These are phyloP conservation scores for Danaus plexippus DNA, from an alignment of 1,140 invertebrate species.

Conservation along the genomic window DNA sequence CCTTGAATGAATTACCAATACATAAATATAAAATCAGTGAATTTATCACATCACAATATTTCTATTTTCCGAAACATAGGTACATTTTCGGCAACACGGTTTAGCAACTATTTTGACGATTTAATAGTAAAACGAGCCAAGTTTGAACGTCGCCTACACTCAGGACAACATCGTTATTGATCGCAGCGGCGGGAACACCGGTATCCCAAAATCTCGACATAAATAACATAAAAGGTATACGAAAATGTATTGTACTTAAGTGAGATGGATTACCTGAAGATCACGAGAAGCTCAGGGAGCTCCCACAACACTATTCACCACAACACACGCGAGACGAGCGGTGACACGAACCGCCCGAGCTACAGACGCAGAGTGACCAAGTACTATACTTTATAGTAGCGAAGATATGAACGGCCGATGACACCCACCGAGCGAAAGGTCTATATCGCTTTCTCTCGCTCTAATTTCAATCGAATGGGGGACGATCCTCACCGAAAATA, in stretches of 20 bases:
- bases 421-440: conserved; percentile 35
- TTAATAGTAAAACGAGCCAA: too few relatives aligned
- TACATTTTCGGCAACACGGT: neutral
- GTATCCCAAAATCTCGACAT: conserved; percentile 35
- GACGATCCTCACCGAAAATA: conserved; percentile 30
- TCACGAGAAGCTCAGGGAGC: conserved; percentile 42
- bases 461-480: conserved; percentile 17
- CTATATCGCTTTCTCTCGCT: conserved; percentile 25
- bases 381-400: conserved; percentile 32
- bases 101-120: too few relatives aligned
- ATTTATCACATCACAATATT: neutral
- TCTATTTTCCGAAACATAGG: neutral
- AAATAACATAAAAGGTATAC: conserved; percentile 37
- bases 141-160: conserved; percentile 28
- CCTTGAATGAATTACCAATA: conserved; percentile 3
- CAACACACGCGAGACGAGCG: conserved; percentile 65
- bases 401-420: conserved; percentile 58
- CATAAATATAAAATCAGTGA: too few relatives aligned
- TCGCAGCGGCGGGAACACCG: conserved; percentile 47
- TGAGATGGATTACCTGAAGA: conserved; percentile 43
- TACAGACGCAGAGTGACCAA: conserved; percentile 55
- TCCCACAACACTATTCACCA: conserved; percentile 55
- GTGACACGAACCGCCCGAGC: conserved; percentile 54
- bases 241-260: conserved; percentile 13
- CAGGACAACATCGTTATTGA: conserved; percentile 65